A percentile compares a stretch with the other conserved stretches of the same genome.
Conservation (phyloP, 2,797 vertebrate genomes). For the Phoeniculus purpureus region DNA sequence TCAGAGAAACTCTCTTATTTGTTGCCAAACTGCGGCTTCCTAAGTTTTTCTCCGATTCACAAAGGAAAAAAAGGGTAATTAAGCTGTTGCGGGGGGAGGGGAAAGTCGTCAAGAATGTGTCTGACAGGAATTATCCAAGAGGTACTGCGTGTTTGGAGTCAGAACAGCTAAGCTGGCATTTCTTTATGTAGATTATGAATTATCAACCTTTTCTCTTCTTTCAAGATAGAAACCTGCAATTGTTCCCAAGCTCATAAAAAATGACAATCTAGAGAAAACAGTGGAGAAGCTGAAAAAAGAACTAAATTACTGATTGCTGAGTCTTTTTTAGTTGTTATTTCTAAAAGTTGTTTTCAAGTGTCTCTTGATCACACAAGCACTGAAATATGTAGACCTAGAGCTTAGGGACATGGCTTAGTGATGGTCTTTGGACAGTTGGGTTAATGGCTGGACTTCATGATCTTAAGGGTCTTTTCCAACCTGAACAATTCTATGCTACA, state of each 20-base stretch:
- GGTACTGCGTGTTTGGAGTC: constrained; percentile 42
- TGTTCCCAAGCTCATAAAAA: constrained; percentile 49
- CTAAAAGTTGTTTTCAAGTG: constrained; percentile 21
- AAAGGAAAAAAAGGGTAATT: constrained; percentile 90
- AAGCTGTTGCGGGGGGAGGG: constrained; percentile 57
- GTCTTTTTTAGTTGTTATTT: background rate
- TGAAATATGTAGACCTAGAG: background rate
- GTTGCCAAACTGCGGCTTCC: constrained; percentile 92
- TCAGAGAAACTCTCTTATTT: constrained; percentile 90
- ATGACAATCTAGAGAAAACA: constrained; percentile 52
- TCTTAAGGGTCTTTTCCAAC: too few species aligned
- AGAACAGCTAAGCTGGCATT: constrained; percentile 62
- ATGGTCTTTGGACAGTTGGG: too few species aligned
- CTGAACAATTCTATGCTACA: too few species aligned
- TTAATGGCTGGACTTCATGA: too few species aligned
- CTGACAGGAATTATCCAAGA: constrained; percentile 62
- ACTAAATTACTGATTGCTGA: background rate
- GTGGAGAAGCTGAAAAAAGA: background rate
- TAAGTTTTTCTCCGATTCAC: constrained; percentile 86
- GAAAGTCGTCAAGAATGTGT: constrained; percentile 68
- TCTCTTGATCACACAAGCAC: background rate
- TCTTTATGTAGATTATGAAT: constrained; percentile 58
- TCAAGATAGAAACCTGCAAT: constrained; percentile 54
- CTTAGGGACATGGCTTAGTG: too few species aligned
- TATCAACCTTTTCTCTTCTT: constrained; percentile 46